A percentile compares a stretch with the other conserved stretches of the same genome.
Evolutionary conservation across 2,797 vertebrate genomes (phyloP).

Genomic region (Pantherophis alleghaniensis): DNA sequence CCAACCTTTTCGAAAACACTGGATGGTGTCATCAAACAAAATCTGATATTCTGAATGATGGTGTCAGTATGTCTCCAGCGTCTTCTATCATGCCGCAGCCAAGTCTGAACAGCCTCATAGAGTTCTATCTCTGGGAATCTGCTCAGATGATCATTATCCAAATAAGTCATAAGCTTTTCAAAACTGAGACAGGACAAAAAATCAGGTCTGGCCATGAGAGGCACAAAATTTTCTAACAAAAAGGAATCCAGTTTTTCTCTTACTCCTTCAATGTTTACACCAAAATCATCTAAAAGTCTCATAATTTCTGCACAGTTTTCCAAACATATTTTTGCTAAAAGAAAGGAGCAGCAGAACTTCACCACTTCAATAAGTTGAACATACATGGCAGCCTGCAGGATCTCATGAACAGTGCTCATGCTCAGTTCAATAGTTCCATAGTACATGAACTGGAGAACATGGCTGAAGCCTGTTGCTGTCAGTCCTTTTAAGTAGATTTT

Average conservation of each 20-base stretch:
- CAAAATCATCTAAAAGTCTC: constrained; percentile 98
- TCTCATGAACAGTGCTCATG: constrained; percentile 98
- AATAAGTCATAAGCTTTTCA: constrained; percentile 93
- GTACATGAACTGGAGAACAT: constrained; percentile 98
- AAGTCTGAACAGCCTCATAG: constrained; percentile 95
- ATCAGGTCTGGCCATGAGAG: constrained; percentile 95
- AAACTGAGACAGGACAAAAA: constrained; percentile 98
- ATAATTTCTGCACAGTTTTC: constrained; percentile 99
- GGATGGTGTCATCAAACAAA: constrained; percentile 98
- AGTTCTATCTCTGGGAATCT: constrained; percentile 97
- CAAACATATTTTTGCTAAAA: constrained; percentile 97
- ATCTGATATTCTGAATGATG: constrained; percentile 96
- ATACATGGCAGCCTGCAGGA: constrained; percentile 98
- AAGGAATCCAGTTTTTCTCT: constrained; percentile 96
- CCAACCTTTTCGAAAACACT: constrained; percentile 98
- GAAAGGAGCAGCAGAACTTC: constrained; percentile 98
- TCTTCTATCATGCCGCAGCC: constrained; percentile 95
- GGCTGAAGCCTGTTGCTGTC: constrained; percentile 95
- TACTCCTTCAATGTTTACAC: constrained; percentile 96
- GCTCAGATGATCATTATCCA: constrained; percentile 94
- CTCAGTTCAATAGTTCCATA: constrained; percentile 98
- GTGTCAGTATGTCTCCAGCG: constrained; percentile 98
- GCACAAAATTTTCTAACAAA: constrained; percentile 96
- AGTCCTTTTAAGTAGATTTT: constrained; percentile 99
- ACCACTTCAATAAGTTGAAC: constrained; percentile 98